Evolutionary conservation across 1,140 invertebrate genomes (phyloP), one percentile per base, ranked within the genome.

Genomic region (Drosophila eugracilis): DNA sequence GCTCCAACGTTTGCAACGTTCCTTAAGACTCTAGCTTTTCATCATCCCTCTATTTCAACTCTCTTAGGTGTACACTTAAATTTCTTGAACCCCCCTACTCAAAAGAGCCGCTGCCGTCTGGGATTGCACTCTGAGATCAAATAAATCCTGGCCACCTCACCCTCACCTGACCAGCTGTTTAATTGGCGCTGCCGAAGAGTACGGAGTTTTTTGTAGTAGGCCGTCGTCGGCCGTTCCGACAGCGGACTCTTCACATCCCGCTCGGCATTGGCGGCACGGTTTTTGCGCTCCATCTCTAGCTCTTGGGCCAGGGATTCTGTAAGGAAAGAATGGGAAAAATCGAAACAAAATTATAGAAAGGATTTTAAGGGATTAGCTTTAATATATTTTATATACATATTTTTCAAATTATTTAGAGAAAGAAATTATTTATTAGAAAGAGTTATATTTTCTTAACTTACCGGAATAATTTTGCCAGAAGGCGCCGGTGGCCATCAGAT

Each of bases 381-480:
- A n/a, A n/a, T n/a, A n/a, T n/a, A n/a, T n/a, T n/a, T n/a, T n/a
- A n/a, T n/a, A n/a, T n/a, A n/a, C n/a, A n/a, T n/a, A n/a, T n/a
- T n/a, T n/a, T n/a, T n/a, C n/a, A n/a, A n/a, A n/a, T n/a, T n/a
- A n/a, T n/a, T n/a, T n/a, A n/a, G n/a, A n/a, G n/a, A n/a, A n/a
- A n/a, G n/a, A n/a, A n/a, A n/a, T n/a, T n/a, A n/a, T n/a, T n/a
- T n/a, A n/a, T n/a, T n/a, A n/a, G n/a, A n/a, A n/a, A n/a, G n/a
- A n/a, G n/a, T n/a, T 15, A 15, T 36, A 15, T 4, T 15, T 24
- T 21, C 9, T 1, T 3, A 54, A 92, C 93, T 93, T 86, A 97
- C 96, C 96, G 90, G 96, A 96, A 92, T 97, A 96, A 91, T 96
- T 97, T 92, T 96, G 96, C 96, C 96, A 97, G 92, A 97, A 97